These are phyloP conservation scores for Centropristis striata DNA, from an alignment of 2,113 vertebrate genomes.

Conservation along the genomic window DNA sequence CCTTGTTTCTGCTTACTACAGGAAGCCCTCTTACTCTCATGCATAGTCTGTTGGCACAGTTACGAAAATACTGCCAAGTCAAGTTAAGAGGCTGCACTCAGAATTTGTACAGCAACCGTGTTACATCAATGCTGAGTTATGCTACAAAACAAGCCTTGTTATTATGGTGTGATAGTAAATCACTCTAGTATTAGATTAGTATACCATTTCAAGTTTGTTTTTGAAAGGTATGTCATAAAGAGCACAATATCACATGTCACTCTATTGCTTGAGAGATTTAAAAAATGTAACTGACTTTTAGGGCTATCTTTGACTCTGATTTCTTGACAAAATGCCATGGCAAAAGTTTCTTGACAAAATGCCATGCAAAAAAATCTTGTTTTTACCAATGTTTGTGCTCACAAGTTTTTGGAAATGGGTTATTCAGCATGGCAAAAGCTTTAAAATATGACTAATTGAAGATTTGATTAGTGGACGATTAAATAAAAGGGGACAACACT, in stretches of 20 bases:
- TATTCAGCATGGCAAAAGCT: no score
- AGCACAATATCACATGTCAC: background rate
- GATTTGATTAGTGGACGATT: no score
- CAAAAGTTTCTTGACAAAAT: no score
- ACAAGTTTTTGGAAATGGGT: no score
- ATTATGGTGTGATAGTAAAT: background rate
- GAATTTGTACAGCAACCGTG: background rate
- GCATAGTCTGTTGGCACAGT: slow-evolving; percentile 59
- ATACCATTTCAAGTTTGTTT: background rate
- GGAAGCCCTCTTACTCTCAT: slow-evolving; percentile 55
- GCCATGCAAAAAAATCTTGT: no score
- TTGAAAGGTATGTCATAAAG: background rate
- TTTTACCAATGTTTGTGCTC: no score
- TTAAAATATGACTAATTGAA: no score
- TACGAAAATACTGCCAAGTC: slow-evolving; percentile 59
- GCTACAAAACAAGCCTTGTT: background rate
- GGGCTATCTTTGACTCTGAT: no score
- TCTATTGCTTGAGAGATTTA: background rate
- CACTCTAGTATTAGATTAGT: background rate
- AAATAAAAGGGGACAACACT: no score
- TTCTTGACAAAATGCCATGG: no score
- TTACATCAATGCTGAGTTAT: slow-evolving; percentile 8
- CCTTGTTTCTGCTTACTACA: slow-evolving; percentile 68
- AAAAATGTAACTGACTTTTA: background rate
- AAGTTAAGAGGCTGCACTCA: slow-evolving; percentile 38